Base-by-base conservation (phyloP, 2,113 vertebrate species). In the Odocoileus virginianus region DNA sequence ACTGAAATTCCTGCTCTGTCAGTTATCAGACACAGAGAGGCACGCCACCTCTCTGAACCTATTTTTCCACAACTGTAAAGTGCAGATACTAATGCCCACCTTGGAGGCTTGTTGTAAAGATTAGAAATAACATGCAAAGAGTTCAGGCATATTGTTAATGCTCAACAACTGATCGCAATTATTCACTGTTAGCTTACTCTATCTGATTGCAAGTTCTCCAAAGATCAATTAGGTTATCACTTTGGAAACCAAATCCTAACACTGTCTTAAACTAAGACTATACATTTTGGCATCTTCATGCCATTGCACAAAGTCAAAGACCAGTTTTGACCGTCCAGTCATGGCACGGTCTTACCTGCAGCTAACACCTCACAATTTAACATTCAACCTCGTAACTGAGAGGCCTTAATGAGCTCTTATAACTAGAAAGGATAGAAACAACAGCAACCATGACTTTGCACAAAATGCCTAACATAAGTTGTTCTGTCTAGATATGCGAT, bases 281-380 rank as follows among this genome's bases (percentile, higher is more conserved):
- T 5, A n/a, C 3, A 55, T 60, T n/a, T 27, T 30, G 28, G 14
- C 33, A 84, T 71, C 28, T 85, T 96, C 78, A n/a, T 40, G 17
- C 43, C 40, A 13, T 50, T 40, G 27, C n/a, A 21, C 2, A 6
- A 67, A 91, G 30, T n/a, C 50, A 57, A 61, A 94, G 45, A 17
- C 33, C 54, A 47, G 5, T 30, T 9, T 50, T 36, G 40, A 7
- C 30, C 7, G 2, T 16, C 7, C 5, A 52, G n/a, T 15, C 19
- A 79, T 1, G 6, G 16, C 28, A 27, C 0, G 1, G 12, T 21
- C 25, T 64, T 79, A 15, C 16, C 16, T 55, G n/a, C 0, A 28
- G 54, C 28, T 30, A 36, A 3, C 1, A 33, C 6, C 16, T 87
- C 50, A 71, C 7, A 33, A 33, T 14, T 14, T 17, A 52, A 19